Evolutionary conservation across 2,888 invertebrate genomes (phyloP).

Genomic region (Busseola fusca): DNA sequence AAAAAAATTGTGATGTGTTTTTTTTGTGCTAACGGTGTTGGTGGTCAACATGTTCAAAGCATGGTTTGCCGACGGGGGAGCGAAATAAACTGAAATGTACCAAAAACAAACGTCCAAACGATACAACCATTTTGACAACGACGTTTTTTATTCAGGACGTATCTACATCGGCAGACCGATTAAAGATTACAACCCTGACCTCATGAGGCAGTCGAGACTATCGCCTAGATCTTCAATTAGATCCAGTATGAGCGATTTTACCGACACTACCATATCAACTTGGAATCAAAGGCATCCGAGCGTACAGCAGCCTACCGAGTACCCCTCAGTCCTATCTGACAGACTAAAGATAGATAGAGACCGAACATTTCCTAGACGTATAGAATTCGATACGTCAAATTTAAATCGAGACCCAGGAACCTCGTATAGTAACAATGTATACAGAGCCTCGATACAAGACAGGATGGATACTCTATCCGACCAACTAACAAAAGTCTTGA

Average conservation of each 20-base stretch:
- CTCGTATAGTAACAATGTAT: conserved; percentile 79
- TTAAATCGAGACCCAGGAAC: conserved; percentile 76
- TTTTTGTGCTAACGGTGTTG: conserved; percentile 84
- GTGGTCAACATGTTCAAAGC: conserved; percentile 74
- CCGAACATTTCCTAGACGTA: conserved; percentile 78
- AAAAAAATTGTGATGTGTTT: conserved; percentile 74
- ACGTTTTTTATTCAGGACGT: conserved; percentile 77
- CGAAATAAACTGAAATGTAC: conserved; percentile 88
- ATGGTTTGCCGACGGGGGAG: conserved; percentile 74
- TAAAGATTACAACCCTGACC: conserved; percentile 85
- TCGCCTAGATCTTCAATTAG: conserved; percentile 85
- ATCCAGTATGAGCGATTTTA: conserved; percentile 87
- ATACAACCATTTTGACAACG: conserved; percentile 61
- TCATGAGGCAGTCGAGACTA: conserved; percentile 76
- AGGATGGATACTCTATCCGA: conserved; percentile 83
- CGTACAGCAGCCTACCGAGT: conserved; percentile 74
- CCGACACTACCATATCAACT: conserved; percentile 86
- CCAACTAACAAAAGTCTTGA: conserved; percentile 83
- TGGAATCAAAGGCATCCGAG: conserved; percentile 82
- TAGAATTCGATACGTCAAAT: conserved; percentile 83
- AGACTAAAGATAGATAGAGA: conserved; percentile 82
- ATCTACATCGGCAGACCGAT: conserved; percentile 83
- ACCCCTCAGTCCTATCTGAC: conserved; percentile 84
- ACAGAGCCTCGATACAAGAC: conserved; percentile 76
- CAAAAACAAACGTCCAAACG: conserved; percentile 62